Evolutionary conservation across 2,888 invertebrate species (phyloP).

Genomic region (Oxytorus armatus): DNA sequence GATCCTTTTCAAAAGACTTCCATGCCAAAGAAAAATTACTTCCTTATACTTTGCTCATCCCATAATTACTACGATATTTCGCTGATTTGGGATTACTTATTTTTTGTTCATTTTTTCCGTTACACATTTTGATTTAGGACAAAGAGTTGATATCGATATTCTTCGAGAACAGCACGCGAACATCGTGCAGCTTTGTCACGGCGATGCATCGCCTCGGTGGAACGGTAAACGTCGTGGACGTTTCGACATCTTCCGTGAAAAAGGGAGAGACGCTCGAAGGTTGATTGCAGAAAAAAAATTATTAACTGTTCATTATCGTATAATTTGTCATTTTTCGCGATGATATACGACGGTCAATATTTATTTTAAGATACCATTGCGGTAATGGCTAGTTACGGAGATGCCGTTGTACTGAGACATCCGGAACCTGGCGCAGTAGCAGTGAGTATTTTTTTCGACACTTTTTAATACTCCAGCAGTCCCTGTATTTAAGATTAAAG

Average conservation of each 20-base stretch:
- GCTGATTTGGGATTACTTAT: not conserved
- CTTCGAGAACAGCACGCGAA: slow-evolving; percentile 98
- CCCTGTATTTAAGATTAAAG: not conserved
- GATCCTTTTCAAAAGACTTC: not conserved
- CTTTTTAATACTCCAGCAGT: not conserved
- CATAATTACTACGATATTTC: too few species aligned
- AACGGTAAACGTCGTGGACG: slow-evolving; percentile 95
- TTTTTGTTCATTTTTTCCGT: slow-evolving; percentile 3
- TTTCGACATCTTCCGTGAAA: slow-evolving; percentile 95
- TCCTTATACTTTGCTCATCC: too few species aligned
- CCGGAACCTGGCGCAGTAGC: slow-evolving; percentile 96
- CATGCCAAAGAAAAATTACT: too few species aligned
- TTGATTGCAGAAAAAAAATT: slow-evolving; percentile 72
- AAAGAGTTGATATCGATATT: slow-evolving; percentile 98
- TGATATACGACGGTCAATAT: not conserved
- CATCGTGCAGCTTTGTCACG: slow-evolving; percentile 97
- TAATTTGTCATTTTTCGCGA: not conserved
- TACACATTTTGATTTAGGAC: slow-evolving; percentile 86
- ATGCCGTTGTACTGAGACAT: slow-evolving; percentile 97
- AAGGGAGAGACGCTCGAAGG: slow-evolving; percentile 98
- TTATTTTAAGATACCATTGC: slow-evolving; percentile 88
- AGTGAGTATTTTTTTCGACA: slow-evolving; percentile 86
- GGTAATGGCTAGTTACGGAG: slow-evolving; percentile 96
- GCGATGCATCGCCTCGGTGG: slow-evolving; percentile 99
- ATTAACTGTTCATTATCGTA: not conserved